phyloP scores from a whole-genome alignment of 2,888 invertebrate genomes.

The Caenorhabditis drosophilae region DNA sequence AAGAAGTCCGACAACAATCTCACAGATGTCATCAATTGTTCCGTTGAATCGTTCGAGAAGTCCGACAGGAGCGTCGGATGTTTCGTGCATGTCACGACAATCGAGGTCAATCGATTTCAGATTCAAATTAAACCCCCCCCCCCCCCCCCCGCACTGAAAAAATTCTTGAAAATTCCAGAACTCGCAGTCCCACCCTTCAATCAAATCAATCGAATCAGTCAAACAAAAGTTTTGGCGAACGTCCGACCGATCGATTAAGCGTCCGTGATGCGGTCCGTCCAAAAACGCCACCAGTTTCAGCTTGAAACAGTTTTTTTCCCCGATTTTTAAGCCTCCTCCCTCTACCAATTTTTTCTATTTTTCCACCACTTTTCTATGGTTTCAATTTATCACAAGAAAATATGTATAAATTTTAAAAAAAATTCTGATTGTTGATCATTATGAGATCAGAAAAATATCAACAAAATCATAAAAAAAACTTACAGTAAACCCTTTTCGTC shows the following conservation, averaged over 20 bases:
- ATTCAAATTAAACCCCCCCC: no score
- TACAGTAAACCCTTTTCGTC: no score
- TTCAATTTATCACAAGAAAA: no score
- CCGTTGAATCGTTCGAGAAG: constrained; percentile 28
- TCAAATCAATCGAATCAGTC: constrained; percentile 45
- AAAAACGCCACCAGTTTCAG: constrained; percentile 38
- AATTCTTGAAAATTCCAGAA: constrained; percentile 20
- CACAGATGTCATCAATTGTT: constrained; percentile 29
- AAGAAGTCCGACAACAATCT: constrained; percentile 31
- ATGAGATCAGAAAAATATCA: no score
- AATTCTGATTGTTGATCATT: no score
- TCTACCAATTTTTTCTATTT: no score
- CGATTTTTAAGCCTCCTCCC: no score
- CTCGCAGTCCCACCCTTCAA: constrained; percentile 47
- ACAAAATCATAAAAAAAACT: no score
- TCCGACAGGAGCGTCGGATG: constrained; percentile 40
- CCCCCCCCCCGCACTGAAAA: no score
- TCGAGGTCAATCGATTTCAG: constrained; percentile 7
- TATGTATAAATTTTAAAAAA: no score
- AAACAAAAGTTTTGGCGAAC: constrained; percentile 12
- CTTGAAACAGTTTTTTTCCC: no score
- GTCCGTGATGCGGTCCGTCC: constrained; percentile 48
- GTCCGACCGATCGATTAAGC: constrained; percentile 31
- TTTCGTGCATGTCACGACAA: constrained; percentile 6
- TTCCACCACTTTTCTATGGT: no score